Conservation (phyloP, 2,113 vertebrate genomes). For the Oreocharis arfaki region DNA sequence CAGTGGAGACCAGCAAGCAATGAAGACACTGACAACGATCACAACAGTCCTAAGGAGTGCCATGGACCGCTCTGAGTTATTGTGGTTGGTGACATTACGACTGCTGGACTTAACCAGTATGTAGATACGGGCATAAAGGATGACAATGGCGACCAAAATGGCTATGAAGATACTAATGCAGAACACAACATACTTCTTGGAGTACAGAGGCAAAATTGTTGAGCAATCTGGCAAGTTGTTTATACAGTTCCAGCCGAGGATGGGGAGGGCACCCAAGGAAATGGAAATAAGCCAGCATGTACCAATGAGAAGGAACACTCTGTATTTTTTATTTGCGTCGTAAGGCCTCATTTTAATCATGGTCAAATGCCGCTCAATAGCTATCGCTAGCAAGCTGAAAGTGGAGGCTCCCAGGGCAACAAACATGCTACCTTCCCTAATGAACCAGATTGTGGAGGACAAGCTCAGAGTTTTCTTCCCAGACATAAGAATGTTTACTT, state of each 20-base stretch:
- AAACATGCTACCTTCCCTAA: slow-evolving; percentile 94
- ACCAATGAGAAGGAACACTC: slow-evolving; percentile 93
- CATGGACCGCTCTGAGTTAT: slow-evolving; percentile 87
- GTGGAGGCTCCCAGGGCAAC: slow-evolving; percentile 90
- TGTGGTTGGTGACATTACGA: slow-evolving; percentile 86
- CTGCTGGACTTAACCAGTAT: slow-evolving; percentile 91
- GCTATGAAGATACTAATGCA: slow-evolving; percentile 87
- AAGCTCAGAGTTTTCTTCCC: slow-evolving; percentile 86
- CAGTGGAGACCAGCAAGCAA: slow-evolving; percentile 91
- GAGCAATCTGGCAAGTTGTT: slow-evolving; percentile 87
- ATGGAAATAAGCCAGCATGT: slow-evolving; percentile 90
- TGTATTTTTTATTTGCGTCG: slow-evolving; percentile 88
- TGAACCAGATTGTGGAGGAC: slow-evolving; percentile 84
- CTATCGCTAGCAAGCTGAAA: slow-evolving; percentile 93
- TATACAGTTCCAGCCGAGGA: slow-evolving; percentile 95
- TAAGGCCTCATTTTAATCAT: slow-evolving; percentile 99
- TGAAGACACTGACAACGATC: slow-evolving; percentile 93
- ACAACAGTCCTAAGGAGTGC: slow-evolving; percentile 90
- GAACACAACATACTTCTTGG: slow-evolving; percentile 92
- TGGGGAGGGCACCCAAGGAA: slow-evolving; percentile 86
- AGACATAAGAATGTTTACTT: slow-evolving; percentile 91
- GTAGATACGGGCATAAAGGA: slow-evolving; percentile 92
- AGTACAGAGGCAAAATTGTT: slow-evolving; percentile 89
- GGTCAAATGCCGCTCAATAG: slow-evolving; percentile 93
- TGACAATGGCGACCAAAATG: slow-evolving; percentile 84